A percentile compares a stretch with the other conserved stretches of the same genome.
These are phyloP conservation scores for Gnathonemus echidnorhynchus DNA, from an alignment of 2,113 vertebrate genomes.

Conservation along the genomic window DNA sequence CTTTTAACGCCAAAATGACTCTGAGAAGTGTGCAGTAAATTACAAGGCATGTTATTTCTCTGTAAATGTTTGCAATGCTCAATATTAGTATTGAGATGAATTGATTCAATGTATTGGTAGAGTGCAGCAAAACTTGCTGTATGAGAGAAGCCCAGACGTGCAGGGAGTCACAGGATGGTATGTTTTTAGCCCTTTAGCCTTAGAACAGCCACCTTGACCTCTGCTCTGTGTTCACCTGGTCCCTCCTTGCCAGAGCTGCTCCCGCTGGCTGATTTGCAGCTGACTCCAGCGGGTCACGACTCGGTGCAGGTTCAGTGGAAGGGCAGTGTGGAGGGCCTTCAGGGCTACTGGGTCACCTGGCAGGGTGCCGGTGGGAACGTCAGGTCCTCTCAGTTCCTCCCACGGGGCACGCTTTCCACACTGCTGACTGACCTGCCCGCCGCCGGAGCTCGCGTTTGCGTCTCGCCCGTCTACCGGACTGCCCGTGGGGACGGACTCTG, in stretches of 20 bases:
- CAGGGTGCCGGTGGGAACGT: slow-evolving; percentile 37
- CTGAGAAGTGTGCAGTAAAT: neutral
- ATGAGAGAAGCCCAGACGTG: neutral
- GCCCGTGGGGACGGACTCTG: slow-evolving; percentile 64
- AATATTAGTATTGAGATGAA: neutral
- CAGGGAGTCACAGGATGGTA: neutral
- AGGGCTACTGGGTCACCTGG: slow-evolving; percentile 76
- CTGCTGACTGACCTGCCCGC: slow-evolving; percentile 57
- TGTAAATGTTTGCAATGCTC: neutral
- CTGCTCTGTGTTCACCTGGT: neutral
- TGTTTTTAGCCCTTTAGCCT: neutral
- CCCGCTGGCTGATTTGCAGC: slow-evolving; percentile 60
- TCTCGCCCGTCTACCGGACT: slow-evolving; percentile 66
- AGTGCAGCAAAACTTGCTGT: neutral
- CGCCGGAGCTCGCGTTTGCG: slow-evolving; percentile 60
- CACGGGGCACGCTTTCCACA: slow-evolving; percentile 56
- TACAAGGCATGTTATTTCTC: neutral
- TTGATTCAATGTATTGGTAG: neutral
- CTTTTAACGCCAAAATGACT: neutral
- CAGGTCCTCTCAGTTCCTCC: slow-evolving; percentile 52
- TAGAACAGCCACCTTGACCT: neutral
- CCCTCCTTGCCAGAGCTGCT: slow-evolving; percentile 44
- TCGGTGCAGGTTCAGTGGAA: slow-evolving; percentile 72
- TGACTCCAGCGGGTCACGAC: slow-evolving; percentile 58
- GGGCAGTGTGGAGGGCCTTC: slow-evolving; percentile 44